Evolutionary conservation across 2,797 vertebrate species (phyloP), one percentile per base, ranked within the genome.

Genomic region (Myoxocephalus aenaeus): DNA sequence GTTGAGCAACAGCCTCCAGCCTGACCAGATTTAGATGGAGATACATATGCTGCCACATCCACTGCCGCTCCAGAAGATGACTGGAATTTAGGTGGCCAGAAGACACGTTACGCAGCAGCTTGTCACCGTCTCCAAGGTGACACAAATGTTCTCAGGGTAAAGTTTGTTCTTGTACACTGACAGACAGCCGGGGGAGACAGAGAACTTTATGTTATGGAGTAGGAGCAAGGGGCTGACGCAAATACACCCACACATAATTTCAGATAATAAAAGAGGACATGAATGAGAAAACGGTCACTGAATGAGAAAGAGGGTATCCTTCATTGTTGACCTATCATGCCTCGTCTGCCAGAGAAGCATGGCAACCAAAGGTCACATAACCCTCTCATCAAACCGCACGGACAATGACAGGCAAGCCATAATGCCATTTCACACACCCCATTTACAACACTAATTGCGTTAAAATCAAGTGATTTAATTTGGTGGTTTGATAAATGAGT

Each of bases 41-140:
- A 40, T 13, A 65, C 5, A 44, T 27, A 22, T n/a, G 40, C 38
- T 10, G 15, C 44, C 2, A 1, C 48, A 57, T 79, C 58, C 20
- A 65, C 42, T 44, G 54, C 36, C n/a, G 48, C 66, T 66, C 42
- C 73, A 56, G 32, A 73, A 69, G 77, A 83, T 36, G 76, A 87
- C 67, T n/a, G 46, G 51, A 71, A 78, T 61, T 54, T 13, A 76
- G 63, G 53, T 56, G 74, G 67, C 85, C 76, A 53, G 59, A 57
- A 70, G 82, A 80, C 58, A 62, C 0, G 17, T 85, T 81, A 77
- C 27, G 38, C 65, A 50, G 74, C 57, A 70, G 69, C 70, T 63
- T 25, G 50, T 70, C 77, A 18, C 10, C 1, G 51, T 72, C 73
- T 73, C 0, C 27, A 38, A 12, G 18, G 6, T 44, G 54, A 63